Evolutionary conservation across 2,888 invertebrate species (phyloP), one percentile per base, ranked within the genome.

Genomic region (Flexamia atlantica): DNA sequence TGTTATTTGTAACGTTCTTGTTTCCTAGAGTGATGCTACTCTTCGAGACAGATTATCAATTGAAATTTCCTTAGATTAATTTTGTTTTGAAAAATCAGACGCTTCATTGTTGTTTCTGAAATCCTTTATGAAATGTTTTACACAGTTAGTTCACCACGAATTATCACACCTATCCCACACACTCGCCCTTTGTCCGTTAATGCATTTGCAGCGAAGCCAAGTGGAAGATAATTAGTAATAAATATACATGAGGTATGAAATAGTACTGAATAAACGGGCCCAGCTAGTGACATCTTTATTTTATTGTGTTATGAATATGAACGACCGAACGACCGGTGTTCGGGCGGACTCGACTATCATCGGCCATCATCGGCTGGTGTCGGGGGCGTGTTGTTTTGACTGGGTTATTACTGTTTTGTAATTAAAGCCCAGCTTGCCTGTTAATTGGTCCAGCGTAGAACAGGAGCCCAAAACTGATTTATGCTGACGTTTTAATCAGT

Each of bases 231-330:
- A 79, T 79, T 79, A 79, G 57, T 57, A 79, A 79, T 79, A 79
- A 79, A 79, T 79, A 79, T 53, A 79, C 79, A 79, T 79, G 79
- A 79, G 79, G 28, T 36, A 23, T 50, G 28, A 46, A 46, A 46
- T 46, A 40, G 46, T 23, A 76, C 28, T 76, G 50, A 76, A 76
- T 50, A 79, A 57, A 79, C 79, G 79, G 28, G 30, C 79, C n/a
- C 30, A 14, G 50, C 79, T 36, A 57, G 79, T 57, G 79, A 79
- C 79, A 79, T 79, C 79, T 79, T 79, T 79, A 79, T 57, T 79
- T 79, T 79, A 79, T 57, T 79, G 57, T 53, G 50, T 79, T 79
- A 79, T 79, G 79, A 79, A 79, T 79, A 79, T 57, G 79, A 28
- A 79, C 17, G 30, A 53, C 30, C 32, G 50, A 23, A 5, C 53